Percentiles rank a stretch among this genome's conserved stretches.
These are phyloP conservation scores for Phocides pigmalion DNA, from an alignment of 1,140 invertebrate genomes.

Conservation along the genomic window DNA sequence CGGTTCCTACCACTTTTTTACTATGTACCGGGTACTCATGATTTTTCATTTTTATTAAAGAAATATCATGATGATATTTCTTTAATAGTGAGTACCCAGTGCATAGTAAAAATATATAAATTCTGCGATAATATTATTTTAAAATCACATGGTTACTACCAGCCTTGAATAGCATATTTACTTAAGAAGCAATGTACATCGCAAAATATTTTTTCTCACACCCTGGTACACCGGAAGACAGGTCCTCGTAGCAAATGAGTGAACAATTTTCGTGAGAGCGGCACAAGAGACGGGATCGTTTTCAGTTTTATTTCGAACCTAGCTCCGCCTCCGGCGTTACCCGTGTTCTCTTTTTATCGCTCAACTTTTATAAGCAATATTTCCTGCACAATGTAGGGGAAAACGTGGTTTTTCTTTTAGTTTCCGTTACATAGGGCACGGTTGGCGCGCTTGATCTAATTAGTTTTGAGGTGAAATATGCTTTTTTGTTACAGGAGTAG, in stretches of 20 bases:
- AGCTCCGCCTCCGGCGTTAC: conserved; percentile 19
- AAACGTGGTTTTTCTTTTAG: conserved; percentile 6
- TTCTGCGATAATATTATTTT: too few species aligned
- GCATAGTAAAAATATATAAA: too few species aligned
- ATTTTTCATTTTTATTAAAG: too few species aligned
- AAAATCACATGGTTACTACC: too few species aligned
- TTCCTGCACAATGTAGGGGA: conserved; percentile 4
- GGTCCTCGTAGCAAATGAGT: conserved; percentile 30
- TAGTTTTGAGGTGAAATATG: not conserved
- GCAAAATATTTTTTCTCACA: not conserved
- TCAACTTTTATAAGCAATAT: conserved; percentile 28
- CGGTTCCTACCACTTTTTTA: too few species aligned
- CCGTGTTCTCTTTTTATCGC: conserved; percentile 25
- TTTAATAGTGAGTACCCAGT: too few species aligned
- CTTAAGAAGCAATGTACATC: conserved; percentile 13
- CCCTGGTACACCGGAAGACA: conserved; percentile 19
- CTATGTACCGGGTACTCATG: too few species aligned
- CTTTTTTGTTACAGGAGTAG: too few species aligned
- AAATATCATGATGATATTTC: too few species aligned
- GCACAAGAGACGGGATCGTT: conserved; percentile 29
- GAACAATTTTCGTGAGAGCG: conserved; percentile 33
- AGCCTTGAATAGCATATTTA: too few species aligned
- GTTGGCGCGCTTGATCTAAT: not conserved
- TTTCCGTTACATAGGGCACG: not conserved
- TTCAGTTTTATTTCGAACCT: conserved; percentile 32